Base-by-base conservation (phyloP, 1,140 invertebrate species). In the Cecropterus lyciades region DNA sequence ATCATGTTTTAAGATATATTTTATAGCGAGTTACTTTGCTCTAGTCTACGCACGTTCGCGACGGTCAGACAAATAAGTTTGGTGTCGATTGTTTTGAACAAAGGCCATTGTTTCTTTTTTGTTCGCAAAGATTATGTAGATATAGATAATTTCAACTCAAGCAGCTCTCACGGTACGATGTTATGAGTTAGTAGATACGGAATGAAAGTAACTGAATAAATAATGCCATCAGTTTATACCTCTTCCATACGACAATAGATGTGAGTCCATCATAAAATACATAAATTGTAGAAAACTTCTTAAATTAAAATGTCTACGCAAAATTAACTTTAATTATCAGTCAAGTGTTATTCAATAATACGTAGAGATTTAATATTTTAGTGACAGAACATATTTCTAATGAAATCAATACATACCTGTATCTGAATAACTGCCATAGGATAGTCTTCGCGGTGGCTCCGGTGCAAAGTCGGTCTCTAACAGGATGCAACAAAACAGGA, bases 391-490 rank as follows among this genome's bases (percentile, higher is more conserved):
- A 56, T 9, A 40, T 0, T n/a, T 40, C 37, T 11, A 51, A 27
- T 48, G 15, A 24, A 33, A n/a, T n/a, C 4, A 30, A 60, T 75
- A 82, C 92, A 93, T 94, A 93, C 94, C 94, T 94, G 93, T 93
- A 67, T 93, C 89, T 63, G 91, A 93, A 81, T 93, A 93, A 89
- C 92, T 93, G 92, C 93, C 92, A 83, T 90, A 92, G 79, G 93
- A 89, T 74, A 93, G 92, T 84, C 93, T 93, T 89, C 94, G 94
- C 52, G 95, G 94, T 73, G 95, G 95, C 79, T 93, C 93, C 64
- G 95, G 95, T 79, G 93, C 93, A 79, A 93, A 93, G 87, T 94
- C 93, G 85, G 93, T 93, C 85, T 95, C 95, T 95, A 95, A 57
- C 82, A 87, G 84, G 91, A 84, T 91, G 80, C 87, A 88, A 90